Conservation (phyloP, 1,140 invertebrate genomes). For the Camponotus pennsylvanicus region DNA sequence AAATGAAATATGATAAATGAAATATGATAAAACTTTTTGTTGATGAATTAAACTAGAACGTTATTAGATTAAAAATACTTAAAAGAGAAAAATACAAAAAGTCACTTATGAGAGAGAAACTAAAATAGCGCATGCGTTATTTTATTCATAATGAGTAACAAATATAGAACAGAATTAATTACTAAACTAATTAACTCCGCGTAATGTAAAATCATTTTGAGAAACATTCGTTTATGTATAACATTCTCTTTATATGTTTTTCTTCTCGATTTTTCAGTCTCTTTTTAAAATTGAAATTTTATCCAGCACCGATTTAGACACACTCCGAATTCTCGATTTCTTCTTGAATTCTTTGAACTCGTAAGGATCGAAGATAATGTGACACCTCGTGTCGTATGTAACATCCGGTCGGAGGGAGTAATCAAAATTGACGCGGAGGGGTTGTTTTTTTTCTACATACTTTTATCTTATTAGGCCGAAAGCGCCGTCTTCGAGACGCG, state of each 20-base stretch:
- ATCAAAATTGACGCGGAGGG: conserved; percentile 83
- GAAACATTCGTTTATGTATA: neutral
- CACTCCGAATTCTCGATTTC: conserved; percentile 22
- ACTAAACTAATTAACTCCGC: neutral
- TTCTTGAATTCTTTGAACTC: conserved; percentile 34
- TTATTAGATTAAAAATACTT: neutral
- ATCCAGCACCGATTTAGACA: conserved; percentile 35
- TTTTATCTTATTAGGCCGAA: conserved; percentile 76
- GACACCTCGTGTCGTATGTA: conserved; percentile 59
- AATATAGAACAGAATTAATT: neutral
- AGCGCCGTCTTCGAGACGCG: conserved; percentile 65
- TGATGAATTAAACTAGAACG: neutral
- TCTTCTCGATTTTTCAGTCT: neutral
- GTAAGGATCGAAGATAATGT: conserved; percentile 49
- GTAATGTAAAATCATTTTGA: conserved; percentile 17
- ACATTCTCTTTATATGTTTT: neutral
- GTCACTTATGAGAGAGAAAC: neutral
- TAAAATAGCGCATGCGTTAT: neutral
- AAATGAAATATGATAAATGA: neutral
- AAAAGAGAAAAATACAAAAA: neutral
- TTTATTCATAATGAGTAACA: neutral
- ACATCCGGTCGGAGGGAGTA: conserved; percentile 73
- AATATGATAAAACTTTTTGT: neutral
- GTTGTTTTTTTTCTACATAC: conserved; percentile 68
- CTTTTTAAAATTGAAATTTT: neutral